These are phyloP conservation scores for Pollachius pollachius DNA, from an alignment of 2,113 vertebrate species.

Conservation along the genomic window DNA sequence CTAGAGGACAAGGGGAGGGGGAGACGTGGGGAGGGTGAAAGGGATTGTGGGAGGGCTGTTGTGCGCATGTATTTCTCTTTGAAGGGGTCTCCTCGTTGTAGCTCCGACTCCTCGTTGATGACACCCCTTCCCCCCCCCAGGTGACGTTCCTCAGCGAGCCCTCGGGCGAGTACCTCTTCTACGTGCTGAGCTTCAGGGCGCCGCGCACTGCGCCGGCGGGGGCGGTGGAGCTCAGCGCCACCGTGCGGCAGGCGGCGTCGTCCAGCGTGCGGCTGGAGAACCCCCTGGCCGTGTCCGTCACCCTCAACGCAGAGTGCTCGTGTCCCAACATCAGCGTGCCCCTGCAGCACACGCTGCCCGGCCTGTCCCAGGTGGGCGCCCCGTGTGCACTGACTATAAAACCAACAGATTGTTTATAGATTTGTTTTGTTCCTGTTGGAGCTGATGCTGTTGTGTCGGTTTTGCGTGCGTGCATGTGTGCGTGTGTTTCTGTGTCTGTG, in stretches of 20 bases:
- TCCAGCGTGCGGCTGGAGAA: conserved; percentile 78
- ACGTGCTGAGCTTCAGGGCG: conserved; percentile 75
- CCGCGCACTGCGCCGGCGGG: conserved; percentile 68
- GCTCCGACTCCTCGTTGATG: too few relatives aligned
- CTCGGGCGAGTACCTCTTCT: conserved; percentile 82
- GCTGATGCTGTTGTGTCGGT: too few relatives aligned
- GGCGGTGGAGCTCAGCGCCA: conserved; percentile 68
- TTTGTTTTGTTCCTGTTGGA: too few relatives aligned
- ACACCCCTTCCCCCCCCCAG: conserved; percentile 48
- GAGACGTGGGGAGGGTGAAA: background rate
- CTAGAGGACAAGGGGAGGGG: background rate
- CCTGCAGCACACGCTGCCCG: conserved; percentile 72
- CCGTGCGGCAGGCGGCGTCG: conserved; percentile 68
- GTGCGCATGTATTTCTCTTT: too few relatives aligned
- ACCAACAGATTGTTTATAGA: background rate
- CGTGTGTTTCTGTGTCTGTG: too few relatives aligned
- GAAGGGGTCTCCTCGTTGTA: too few relatives aligned
- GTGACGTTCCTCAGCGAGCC: conserved; percentile 81
- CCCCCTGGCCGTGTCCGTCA: conserved; percentile 68
- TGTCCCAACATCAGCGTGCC: conserved; percentile 73
- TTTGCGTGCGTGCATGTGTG: too few relatives aligned
- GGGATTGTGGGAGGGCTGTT: background rate
- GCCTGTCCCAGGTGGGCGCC: conserved; percentile 74
- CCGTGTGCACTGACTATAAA: too few relatives aligned
- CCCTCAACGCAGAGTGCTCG: conserved; percentile 77